A percentile compares a stretch with the other conserved stretches of the same genome.
These are phyloP conservation scores for Petrocephalus microphthalmus DNA, from an alignment of 2,113 vertebrate species.

Conservation along the genomic window DNA sequence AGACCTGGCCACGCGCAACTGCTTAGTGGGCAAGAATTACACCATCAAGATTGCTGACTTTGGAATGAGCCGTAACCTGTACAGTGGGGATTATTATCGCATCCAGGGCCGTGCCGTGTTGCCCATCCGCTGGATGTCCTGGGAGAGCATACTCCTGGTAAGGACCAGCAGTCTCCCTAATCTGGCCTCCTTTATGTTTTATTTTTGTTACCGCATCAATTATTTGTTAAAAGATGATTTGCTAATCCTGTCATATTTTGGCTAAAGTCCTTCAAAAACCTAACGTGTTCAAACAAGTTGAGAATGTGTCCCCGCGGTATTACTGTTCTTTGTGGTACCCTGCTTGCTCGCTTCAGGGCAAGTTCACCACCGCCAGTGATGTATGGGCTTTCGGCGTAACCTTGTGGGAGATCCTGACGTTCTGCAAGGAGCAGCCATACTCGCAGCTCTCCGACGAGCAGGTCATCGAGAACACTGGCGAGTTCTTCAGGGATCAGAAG, in stretches of 20 bases:
- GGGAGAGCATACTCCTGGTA: conserved; percentile 97
- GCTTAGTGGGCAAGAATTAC: conserved; percentile 88
- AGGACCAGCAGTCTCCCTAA: conserved; percentile 3
- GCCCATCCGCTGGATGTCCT: conserved; percentile 99
- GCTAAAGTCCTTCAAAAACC: background rate
- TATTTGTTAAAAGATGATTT: background rate
- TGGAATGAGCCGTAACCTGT: conserved; percentile 96
- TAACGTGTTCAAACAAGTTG: background rate
- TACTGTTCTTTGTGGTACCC: background rate
- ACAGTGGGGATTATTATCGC: conserved; percentile 95
- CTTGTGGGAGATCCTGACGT: conserved; percentile 90
- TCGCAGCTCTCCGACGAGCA: conserved; percentile 91
- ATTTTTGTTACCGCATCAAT: background rate
- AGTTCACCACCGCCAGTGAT: conserved; percentile 96
- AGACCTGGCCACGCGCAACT: conserved; percentile 91
- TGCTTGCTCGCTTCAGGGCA: conserved; percentile 66
- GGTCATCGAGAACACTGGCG: conserved; percentile 97
- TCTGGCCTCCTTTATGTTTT: background rate
- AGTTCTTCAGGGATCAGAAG: conserved; percentile 96
- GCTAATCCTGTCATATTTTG: background rate
- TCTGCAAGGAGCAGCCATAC: conserved; percentile 93
- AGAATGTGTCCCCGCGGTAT: background rate
- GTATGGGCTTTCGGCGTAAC: conserved; percentile 95
- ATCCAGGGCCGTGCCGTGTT: conserved; percentile 94
- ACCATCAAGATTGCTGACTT: conserved; percentile 99